Evolutionary conservation across 1,140 invertebrate genomes (phyloP).

Genomic region (Varroa destructor): DNA sequence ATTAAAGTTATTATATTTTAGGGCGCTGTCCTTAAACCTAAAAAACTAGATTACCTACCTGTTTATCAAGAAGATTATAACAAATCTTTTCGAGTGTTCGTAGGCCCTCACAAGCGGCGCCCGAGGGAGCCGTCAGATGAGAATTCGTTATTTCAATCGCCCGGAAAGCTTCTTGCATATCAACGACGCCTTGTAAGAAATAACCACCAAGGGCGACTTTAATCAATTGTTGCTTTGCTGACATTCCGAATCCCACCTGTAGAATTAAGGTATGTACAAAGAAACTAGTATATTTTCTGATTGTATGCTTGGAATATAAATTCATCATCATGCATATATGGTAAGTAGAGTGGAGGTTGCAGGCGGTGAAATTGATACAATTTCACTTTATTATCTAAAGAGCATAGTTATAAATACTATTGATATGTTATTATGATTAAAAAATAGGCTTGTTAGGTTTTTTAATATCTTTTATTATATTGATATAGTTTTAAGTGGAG

Average conservation of each 20-base stretch:
- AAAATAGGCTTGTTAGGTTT: no score
- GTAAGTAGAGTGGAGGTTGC: no score
- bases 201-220: neutral
- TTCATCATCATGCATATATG: no score
- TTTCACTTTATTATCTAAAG: no score
- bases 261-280: neutral
- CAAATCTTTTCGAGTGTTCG: constrained; percentile 16
- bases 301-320: no score
- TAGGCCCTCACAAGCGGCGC: neutral
- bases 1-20: no score
- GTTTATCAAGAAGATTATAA: constrained; percentile 24
- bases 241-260: constrained; percentile 6
- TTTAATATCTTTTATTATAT: no score
- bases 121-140: neutral
- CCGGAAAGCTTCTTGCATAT: constrained; percentile 10
- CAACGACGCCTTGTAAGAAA: constrained; percentile 10
- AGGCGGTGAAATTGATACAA: no score
- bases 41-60: neutral
- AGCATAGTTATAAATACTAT: no score
- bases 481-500: no score
- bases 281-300: neutral
- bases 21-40: no score
- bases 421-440: no score
- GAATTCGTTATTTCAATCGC: constrained; percentile 13
- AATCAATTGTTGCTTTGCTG: constrained; percentile 13